A percentile compares a stretch with the other conserved stretches of the same genome.
These are phyloP conservation scores for Gobio occitaniae DNA, from an alignment of 2,797 vertebrate genomes.

Conservation along the genomic window DNA sequence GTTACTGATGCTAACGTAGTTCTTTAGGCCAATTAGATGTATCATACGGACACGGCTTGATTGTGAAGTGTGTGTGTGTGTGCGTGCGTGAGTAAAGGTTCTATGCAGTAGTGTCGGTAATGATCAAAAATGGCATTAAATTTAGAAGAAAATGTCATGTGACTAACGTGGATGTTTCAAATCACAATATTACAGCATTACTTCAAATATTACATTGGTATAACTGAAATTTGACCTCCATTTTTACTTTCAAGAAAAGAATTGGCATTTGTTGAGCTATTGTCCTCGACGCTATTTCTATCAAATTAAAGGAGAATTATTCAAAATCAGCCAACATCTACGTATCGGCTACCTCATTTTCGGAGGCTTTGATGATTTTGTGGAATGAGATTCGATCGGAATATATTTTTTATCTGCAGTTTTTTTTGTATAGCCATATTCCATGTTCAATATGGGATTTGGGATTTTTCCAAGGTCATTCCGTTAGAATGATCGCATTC, in stretches of 20 bases:
- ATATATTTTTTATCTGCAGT: conserved; percentile 16
- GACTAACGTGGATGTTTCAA: conserved; percentile 13
- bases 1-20: conserved; percentile 35
- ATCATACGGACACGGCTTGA: conserved; percentile 20
- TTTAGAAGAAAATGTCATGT: neutral
- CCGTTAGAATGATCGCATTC: neutral
- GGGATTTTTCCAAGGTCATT: neutral
- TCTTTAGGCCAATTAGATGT: conserved; percentile 13
- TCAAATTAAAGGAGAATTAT: conserved; percentile 36
- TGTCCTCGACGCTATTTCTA: neutral
- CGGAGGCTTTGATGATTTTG: conserved; percentile 37
- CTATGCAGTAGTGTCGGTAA: conserved; percentile 51
- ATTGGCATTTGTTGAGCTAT: conserved; percentile 4
- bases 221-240: neutral
- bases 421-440: conserved; percentile 33
- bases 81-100: conserved; percentile 18
- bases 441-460: neutral
- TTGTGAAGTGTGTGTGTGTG: conserved; percentile 9
- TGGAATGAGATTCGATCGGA: conserved; percentile 18
- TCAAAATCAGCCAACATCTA: conserved; percentile 38
- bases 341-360: conserved; percentile 61
- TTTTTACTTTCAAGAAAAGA: neutral
- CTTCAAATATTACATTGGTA: conserved; percentile 21
- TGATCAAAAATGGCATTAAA: neutral
- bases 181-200: neutral